Conservation (phyloP, 53 echinoderm and acorn worm genomes). For the Patiria pectinifera region DNA sequence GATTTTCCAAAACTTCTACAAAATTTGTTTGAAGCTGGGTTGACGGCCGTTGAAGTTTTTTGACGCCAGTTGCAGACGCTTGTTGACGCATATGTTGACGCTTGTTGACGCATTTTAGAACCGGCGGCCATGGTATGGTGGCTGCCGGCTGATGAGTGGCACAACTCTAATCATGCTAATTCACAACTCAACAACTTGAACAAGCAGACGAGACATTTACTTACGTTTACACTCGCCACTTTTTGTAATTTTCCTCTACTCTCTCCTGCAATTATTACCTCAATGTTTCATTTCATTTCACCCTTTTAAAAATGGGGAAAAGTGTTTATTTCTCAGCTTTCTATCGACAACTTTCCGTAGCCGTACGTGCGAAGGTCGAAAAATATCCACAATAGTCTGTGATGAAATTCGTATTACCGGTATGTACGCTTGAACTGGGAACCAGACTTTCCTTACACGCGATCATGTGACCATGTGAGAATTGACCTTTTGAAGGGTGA, state of each 20-base stretch:
- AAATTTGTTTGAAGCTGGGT: too few relatives aligned
- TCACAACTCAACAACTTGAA: too few relatives aligned
- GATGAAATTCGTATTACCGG: not conserved
- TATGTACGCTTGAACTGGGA: not conserved
- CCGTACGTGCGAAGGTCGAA: not conserved
- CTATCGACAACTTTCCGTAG: not conserved
- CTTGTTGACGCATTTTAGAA: too few relatives aligned
- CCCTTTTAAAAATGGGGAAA: not conserved
- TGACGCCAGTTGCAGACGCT: too few relatives aligned
- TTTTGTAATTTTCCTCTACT: not conserved
- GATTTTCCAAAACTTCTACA: too few relatives aligned
- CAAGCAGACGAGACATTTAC: not conserved
- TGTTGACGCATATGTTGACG: too few relatives aligned
- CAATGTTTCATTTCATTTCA: not conserved
- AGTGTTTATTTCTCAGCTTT: not conserved
- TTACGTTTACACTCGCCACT: not conserved
- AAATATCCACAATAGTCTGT: not conserved
- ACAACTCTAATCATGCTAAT: too few relatives aligned
- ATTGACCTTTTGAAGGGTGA: constrained; percentile 29
- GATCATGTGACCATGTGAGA: not conserved
- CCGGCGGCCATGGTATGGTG: too few relatives aligned
- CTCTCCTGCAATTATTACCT: not conserved
- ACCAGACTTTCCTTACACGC: not conserved
- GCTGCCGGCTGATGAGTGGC: too few relatives aligned
- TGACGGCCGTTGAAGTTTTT: too few relatives aligned